Conservation (phyloP, 1,140 invertebrate species). For the Lordiphosa collinella region DNA sequence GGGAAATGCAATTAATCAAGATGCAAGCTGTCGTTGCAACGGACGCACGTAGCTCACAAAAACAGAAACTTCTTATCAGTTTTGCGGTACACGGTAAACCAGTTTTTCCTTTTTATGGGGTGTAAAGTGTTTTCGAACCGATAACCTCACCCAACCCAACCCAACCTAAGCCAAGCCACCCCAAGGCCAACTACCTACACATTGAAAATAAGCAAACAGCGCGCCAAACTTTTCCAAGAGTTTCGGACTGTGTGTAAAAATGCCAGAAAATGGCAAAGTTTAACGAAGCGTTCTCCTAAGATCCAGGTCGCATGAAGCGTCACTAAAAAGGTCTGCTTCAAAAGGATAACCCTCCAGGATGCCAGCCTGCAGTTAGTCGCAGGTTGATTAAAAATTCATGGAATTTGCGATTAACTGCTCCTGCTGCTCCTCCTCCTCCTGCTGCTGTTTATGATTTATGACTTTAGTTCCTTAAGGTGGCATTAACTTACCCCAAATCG, state of each 20-base stretch:
- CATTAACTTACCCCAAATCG: constrained; percentile 57
- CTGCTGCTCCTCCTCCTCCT: background rate
- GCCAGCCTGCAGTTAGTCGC: constrained; percentile 9
- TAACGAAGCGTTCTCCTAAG: constrained; percentile 49
- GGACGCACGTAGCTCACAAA: constrained; percentile 21
- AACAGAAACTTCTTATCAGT: constrained; percentile 48
- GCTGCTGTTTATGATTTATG: constrained; percentile 43
- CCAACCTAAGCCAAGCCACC: background rate
- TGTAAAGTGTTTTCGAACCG: constrained; percentile 61
- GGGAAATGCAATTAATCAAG: constrained; percentile 41
- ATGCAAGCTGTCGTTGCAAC: constrained; percentile 11
- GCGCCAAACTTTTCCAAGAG: constrained; percentile 31
- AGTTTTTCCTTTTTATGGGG: constrained; percentile 39
- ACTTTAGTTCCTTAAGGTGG: background rate
- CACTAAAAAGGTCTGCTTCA: constrained; percentile 49
- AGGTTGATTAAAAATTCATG: constrained; percentile 52
- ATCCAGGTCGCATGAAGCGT: constrained; percentile 46
- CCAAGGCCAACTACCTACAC: constrained; percentile 26
- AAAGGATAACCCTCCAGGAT: constrained; percentile 37
- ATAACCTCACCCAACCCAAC: constrained; percentile 31
- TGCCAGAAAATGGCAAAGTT: constrained; percentile 51
- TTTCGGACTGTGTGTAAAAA: constrained; percentile 39
- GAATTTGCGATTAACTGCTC: constrained; percentile 58
- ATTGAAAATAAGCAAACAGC: constrained; percentile 40
- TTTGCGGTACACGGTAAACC: constrained; percentile 46